Evolutionary conservation across 2,888 invertebrate genomes (phyloP).

Genomic region (Geotrupes spiniger): DNA sequence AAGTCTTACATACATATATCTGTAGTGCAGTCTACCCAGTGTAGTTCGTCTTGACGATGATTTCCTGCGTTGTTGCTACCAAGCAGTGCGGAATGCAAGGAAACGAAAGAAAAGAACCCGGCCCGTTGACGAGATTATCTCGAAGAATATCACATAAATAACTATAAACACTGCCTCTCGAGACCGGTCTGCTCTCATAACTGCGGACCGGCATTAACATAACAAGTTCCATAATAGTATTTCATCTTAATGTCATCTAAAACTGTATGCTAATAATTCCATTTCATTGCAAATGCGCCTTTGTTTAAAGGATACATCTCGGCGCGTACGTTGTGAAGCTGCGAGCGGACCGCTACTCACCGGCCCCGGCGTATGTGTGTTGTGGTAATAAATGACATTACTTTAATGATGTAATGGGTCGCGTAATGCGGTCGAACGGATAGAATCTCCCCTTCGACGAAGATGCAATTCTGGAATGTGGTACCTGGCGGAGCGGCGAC

Average conservation of each 20-base stretch:
- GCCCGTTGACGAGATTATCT: constrained; percentile 38
- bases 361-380: constrained; percentile 10
- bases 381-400: constrained; percentile 37
- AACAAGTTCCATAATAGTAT: constrained; percentile 50
- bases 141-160: constrained; percentile 47
- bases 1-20: too few species aligned
- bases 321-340: constrained; percentile 20
- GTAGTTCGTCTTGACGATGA: too few species aligned
- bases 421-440: constrained; percentile 38
- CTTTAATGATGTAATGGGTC: constrained; percentile 38
- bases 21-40: too few species aligned
- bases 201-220: constrained; percentile 45
- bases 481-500: constrained; percentile 12
- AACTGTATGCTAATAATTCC: constrained; percentile 51
- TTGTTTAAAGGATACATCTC: constrained; percentile 42
- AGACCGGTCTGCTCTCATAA: constrained; percentile 42
- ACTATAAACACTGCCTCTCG: constrained; percentile 45
- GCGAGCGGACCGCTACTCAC: neutral
- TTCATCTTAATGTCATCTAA: constrained; percentile 52
- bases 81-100: constrained; percentile 19
- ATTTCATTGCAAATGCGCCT: constrained; percentile 48
- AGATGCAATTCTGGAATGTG: constrained; percentile 6
- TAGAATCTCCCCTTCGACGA: neutral
- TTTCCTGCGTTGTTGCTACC: too few species aligned
- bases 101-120: constrained; percentile 20